These are phyloP conservation scores for Diuraphis noxia DNA, from an alignment of 1,140 invertebrate genomes.

Conservation along the genomic window DNA sequence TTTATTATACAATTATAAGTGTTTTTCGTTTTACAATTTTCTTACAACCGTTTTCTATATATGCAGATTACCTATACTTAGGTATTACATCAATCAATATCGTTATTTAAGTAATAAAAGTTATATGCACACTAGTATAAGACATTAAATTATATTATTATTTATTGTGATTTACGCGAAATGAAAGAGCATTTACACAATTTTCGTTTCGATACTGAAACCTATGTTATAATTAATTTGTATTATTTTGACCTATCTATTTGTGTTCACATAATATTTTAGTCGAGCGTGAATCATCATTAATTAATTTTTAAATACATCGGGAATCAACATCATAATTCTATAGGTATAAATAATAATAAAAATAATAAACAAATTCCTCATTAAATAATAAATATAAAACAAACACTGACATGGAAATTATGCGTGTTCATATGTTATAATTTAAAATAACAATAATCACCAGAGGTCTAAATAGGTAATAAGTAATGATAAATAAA, in stretches of 20 bases:
- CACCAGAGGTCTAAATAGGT: too few species aligned
- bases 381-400: not conserved
- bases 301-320: not conserved
- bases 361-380: not conserved
- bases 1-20: not conserved
- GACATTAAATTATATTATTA: not conserved
- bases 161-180: too few species aligned
- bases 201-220: too few species aligned
- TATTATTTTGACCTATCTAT: not conserved
- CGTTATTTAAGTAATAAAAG: not conserved
- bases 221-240: not conserved
- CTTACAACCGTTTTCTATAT: not conserved
- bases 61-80: not conserved
- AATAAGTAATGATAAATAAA: too few species aligned
- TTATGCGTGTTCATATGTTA: not conserved
- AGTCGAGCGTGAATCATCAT: not conserved
- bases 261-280: not conserved
- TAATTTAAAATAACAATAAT: too few species aligned
- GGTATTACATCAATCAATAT: not conserved
- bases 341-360: not conserved
- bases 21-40: not conserved
- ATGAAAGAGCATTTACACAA: too few species aligned
- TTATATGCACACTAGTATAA: not conserved
- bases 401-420: not conserved
- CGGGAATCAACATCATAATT: not conserved